Percentiles rank a stretch among this genome's conserved stretches.
phyloP scores from a whole-genome alignment of 37 sponge, comb jelly and placozoan genomes.

The Haliclona indistincta region DNA sequence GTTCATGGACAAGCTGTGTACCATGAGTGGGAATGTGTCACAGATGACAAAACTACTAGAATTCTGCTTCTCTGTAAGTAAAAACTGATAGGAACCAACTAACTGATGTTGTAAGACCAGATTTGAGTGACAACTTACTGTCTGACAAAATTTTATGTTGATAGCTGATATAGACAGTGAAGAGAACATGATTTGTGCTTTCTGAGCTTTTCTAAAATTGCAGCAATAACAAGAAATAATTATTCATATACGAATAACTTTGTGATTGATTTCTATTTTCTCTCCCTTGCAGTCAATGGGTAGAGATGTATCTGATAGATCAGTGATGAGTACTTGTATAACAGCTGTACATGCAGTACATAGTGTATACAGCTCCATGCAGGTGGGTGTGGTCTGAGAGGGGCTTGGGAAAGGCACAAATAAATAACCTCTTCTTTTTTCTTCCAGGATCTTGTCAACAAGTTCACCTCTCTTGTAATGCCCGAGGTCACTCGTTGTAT shows the following conservation, averaged over 20 bases:
- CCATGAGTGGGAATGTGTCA: conserved; percentile 90
- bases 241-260: too few species aligned
- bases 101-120: neutral
- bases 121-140: neutral
- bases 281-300: conserved; percentile 6
- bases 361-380: conserved; percentile 62
- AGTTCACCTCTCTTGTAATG: conserved; percentile 43
- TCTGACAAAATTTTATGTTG: too few species aligned
- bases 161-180: too few species aligned
- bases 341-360: conserved; percentile 51
- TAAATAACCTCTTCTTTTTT: neutral
- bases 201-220: too few species aligned
- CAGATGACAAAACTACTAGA: conserved; percentile 74
- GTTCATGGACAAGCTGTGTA: conserved; percentile 97
- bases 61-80: conserved; percentile 47
- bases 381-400: conserved; percentile 18
- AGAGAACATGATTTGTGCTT: too few species aligned
- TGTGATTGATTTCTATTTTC: neutral
- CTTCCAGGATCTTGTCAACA: conserved; percentile 62
- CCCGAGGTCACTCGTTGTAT: conserved; percentile 60
- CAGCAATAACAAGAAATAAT: too few species aligned
- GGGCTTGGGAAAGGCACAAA: neutral
- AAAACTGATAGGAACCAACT: neutral
- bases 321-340: conserved; percentile 42
- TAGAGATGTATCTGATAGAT: conserved; percentile 13